phyloP scores from a whole-genome alignment of 2,888 invertebrate species.

The Epinotia brunnichana region DNA sequence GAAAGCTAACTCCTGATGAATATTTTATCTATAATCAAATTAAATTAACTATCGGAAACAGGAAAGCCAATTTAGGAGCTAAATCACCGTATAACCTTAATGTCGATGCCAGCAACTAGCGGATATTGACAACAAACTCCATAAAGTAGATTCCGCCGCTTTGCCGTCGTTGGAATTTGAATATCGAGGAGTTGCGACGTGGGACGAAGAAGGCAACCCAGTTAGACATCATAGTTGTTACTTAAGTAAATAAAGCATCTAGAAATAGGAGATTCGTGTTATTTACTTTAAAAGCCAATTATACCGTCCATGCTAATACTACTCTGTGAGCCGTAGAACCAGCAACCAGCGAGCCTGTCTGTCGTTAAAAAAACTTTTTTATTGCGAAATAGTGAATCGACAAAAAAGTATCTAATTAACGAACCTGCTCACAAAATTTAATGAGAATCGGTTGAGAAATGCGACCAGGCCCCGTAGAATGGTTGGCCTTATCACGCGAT shows the following conservation, averaged over 20 bases:
- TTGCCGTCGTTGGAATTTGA: conserved; percentile 19
- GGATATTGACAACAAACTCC: conserved; percentile 31
- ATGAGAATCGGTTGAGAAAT: too few species aligned
- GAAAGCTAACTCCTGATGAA: not conserved
- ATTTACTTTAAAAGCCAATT: too few species aligned
- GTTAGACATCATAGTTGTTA: not conserved
- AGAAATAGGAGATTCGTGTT: not conserved
- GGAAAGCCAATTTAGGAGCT: not conserved
- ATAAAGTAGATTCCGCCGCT: conserved; percentile 28
- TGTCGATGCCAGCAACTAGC: not conserved
- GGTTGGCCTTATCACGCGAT: too few species aligned
- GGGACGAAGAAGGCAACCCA: conserved; percentile 15
- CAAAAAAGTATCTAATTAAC: too few species aligned
- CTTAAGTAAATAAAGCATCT: not conserved
- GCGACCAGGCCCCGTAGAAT: too few species aligned
- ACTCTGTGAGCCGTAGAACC: too few species aligned
- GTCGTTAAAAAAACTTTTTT: too few species aligned
- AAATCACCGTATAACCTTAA: not conserved
- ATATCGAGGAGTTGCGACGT: conserved; percentile 32
- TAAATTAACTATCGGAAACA: not conserved
- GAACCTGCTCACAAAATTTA: too few species aligned
- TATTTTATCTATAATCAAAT: too few species aligned
- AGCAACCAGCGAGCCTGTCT: too few species aligned
- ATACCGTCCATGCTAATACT: too few species aligned
- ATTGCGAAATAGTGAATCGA: too few species aligned